These are phyloP conservation scores for Cyclophora punctaria DNA, from an alignment of 2,888 invertebrate species.

Conservation along the genomic window DNA sequence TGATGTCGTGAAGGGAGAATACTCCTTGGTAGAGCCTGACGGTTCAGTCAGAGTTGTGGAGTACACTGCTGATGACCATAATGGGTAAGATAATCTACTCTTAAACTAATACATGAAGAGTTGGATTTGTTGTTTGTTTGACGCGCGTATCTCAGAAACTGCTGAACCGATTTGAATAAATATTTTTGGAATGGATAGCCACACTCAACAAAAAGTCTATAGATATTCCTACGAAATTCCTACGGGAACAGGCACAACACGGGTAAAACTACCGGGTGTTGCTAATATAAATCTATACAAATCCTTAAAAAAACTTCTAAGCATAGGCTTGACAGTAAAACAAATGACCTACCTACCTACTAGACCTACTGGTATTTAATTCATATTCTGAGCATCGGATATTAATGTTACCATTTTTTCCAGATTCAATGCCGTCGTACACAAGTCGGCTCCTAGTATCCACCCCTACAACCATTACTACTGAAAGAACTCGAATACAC, in stretches of 20 bases:
- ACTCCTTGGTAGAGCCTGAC: slow-evolving; percentile 70
- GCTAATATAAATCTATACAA: neutral
- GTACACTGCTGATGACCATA: slow-evolving; percentile 73
- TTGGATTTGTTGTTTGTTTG: neutral
- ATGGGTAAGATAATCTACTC: slow-evolving; percentile 45
- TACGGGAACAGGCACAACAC: neutral
- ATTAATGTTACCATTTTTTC: slow-evolving; percentile 8
- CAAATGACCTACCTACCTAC: too few relatives aligned
- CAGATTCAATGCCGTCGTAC: slow-evolving; percentile 59
- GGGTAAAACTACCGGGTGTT: too few relatives aligned
- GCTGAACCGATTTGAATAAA: too few relatives aligned
- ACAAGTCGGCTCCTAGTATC: slow-evolving; percentile 49
- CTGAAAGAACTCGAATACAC: slow-evolving; percentile 11
- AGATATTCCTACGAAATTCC: too few relatives aligned
- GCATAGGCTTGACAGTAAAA: too few relatives aligned
- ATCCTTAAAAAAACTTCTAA: neutral
- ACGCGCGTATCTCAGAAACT: too few relatives aligned
- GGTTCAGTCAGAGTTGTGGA: slow-evolving; percentile 72
- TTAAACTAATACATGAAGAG: too few relatives aligned
- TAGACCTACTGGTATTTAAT: too few relatives aligned
- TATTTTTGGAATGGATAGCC: too few relatives aligned
- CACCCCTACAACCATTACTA: slow-evolving; percentile 41
- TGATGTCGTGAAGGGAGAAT: slow-evolving; percentile 66
- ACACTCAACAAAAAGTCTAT: too few relatives aligned
- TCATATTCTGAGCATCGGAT: too few relatives aligned